These are phyloP conservation scores for Halcyon chelicuti DNA, from an alignment of 2,797 vertebrate genomes.

Conservation along the genomic window DNA sequence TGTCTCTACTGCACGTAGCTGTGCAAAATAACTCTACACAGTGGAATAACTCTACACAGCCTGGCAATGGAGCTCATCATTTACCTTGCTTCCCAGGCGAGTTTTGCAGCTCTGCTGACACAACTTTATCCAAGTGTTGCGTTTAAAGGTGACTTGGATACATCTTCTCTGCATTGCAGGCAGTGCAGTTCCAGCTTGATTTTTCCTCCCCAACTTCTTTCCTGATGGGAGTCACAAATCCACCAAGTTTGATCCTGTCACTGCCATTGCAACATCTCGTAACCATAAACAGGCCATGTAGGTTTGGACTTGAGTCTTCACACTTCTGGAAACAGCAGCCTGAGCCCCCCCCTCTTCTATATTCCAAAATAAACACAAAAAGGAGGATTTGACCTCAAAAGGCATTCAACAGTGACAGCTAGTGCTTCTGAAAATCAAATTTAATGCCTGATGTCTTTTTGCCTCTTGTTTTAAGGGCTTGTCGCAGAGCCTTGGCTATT, in stretches of 20 bases:
- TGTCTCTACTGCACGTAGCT: background rate
- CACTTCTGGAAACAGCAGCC: background rate
- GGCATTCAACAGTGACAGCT: background rate
- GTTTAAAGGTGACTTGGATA: background rate
- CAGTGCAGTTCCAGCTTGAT: background rate
- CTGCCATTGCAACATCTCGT: background rate
- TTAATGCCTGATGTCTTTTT: background rate
- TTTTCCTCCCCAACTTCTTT: background rate
- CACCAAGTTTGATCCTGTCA: background rate
- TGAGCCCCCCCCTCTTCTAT: background rate
- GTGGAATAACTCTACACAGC: background rate
- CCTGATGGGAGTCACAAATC: background rate
- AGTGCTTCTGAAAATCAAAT: background rate
- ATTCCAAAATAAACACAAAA: background rate
- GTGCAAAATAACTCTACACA: background rate
- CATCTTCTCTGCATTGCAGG: background rate
- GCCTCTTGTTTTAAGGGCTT: background rate
- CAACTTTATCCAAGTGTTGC: rapidly evolving
- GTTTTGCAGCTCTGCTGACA: background rate
- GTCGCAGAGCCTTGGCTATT: background rate
- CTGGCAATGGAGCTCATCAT: background rate
- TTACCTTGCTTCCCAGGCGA: background rate
- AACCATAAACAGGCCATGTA: background rate
- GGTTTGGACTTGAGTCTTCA: background rate
- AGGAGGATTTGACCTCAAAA: background rate